These are phyloP conservation scores for Meiosimyza decipiens DNA, from an alignment of 2,888 invertebrate species.

Conservation along the genomic window DNA sequence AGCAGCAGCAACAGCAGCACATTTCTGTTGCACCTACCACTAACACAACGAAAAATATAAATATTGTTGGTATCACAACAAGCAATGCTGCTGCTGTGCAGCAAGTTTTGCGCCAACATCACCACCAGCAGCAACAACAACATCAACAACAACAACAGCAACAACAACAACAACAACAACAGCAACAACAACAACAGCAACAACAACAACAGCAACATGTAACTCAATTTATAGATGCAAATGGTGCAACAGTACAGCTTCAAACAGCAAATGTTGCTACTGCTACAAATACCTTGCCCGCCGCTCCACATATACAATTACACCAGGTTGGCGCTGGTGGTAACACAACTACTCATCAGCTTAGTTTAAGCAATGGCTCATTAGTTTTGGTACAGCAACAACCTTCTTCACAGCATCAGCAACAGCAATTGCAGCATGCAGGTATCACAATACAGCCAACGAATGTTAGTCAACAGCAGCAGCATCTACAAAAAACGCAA, in stretches of 20 bases:
- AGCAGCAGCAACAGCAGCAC: slow-evolving; percentile 49
- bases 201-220: slow-evolving; percentile 45
- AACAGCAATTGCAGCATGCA: slow-evolving; percentile 54
- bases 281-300: slow-evolving; percentile 2
- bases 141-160: slow-evolving; percentile 49
- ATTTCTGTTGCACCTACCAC: slow-evolving; percentile 47
- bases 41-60: slow-evolving; percentile 53
- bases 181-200: slow-evolving; percentile 47
- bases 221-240: slow-evolving; percentile 54
- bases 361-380: slow-evolving; percentile 64
- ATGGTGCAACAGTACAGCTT: slow-evolving; percentile 53
- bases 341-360: slow-evolving; percentile 59
- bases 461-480: slow-evolving; percentile 49
- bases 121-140: slow-evolving; percentile 55
- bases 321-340: slow-evolving; percentile 50
- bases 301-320: slow-evolving; percentile 53
- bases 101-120: slow-evolving; percentile 55
- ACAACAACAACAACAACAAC: slow-evolving; percentile 48
- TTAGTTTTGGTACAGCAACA: slow-evolving; percentile 64
- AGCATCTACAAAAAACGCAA: slow-evolving; percentile 50
- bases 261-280: slow-evolving; percentile 48
- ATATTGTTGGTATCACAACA: slow-evolving; percentile 57
- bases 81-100: slow-evolving; percentile 57
- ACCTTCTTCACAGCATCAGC: slow-evolving; percentile 50
- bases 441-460: slow-evolving; percentile 64